Evolutionary conservation across 2,888 invertebrate species (phyloP), one percentile per base, ranked within the genome.

Genomic region (Pheosia gnoma): DNA sequence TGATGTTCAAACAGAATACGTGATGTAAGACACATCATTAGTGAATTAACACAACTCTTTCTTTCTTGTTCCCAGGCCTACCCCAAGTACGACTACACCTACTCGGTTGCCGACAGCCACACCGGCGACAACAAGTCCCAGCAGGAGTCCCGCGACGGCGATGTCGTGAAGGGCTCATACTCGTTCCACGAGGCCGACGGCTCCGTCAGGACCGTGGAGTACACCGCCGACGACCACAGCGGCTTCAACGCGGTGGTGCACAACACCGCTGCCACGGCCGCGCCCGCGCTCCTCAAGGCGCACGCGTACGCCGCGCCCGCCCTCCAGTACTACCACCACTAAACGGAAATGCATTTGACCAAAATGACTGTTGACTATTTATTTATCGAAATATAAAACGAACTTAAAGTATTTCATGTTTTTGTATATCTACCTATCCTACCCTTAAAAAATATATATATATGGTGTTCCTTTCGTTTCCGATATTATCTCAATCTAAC

Each of bases 101-200:
- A 94, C 84, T 91, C 91, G 56, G 94, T 94, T 3, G 84, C 89
- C 68, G 94, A 94, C 77, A 83, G 86, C n/a, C 90, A 91, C 80
- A 91, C 94, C 78, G 93, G 93, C 52, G 94, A 94, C 84, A 83
- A 90, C 81, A 94, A 94, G 83, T 84, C 86, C 69, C 93, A 93
- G 79, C 91, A 93, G 71, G 94, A 94, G 76, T 72, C 77, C 66
- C 85, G 88, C 62, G 93, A 93, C 69, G 94, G 94, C 56, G 94
- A 94, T 71, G 88, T 86, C 6, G 94, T 94, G 66, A 90, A 91
- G 78, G 94, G 94, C 67, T 86, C 87, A 37, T 92, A 94, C 86
- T 89, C 91, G 39, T 84, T 94, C 72, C 86, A 87, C 65, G 93
- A 94, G 80, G 89, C 94, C 60, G 94, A 94, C 75, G 94, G 94